phyloP scores from a whole-genome alignment of 2,888 invertebrate genomes.

The Trichopria drosophilae region DNA sequence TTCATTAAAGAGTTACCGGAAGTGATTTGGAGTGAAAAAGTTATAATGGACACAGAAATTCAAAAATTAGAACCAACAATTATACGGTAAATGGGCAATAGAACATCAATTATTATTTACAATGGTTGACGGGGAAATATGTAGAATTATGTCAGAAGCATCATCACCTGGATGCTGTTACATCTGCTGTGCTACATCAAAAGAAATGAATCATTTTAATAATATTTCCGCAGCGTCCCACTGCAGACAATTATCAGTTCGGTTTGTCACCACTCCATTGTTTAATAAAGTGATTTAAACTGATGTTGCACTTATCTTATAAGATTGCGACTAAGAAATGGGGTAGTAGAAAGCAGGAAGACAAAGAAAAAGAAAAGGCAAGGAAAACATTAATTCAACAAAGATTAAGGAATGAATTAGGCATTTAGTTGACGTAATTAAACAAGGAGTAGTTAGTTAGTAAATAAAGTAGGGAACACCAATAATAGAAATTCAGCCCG shows the following conservation, averaged over 20 bases:
- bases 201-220: not conserved
- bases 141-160: not conserved
- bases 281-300: not conserved
- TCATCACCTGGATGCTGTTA: not conserved
- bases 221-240: too few relatives aligned
- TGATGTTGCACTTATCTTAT: not conserved
- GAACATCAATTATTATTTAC: not conserved
- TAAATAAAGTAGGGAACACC: too few relatives aligned
- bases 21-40: not conserved
- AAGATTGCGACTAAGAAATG: not conserved
- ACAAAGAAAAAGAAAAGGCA: not conserved
- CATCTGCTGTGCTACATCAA: not conserved
- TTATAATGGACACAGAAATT: not conserved
- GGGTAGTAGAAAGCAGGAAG: not conserved
- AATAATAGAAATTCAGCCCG: too few relatives aligned
- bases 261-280: not conserved
- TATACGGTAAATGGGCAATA: not conserved
- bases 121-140: not conserved
- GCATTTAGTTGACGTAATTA: too few relatives aligned
- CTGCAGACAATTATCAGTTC: too few relatives aligned
- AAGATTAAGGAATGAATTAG: too few relatives aligned
- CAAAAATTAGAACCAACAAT: not conserved
- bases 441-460: too few relatives aligned
- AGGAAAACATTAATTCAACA: not conserved
- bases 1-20: not conserved